Base-by-base conservation (phyloP, 2,888 invertebrate species). In the Heliconius erato region DNA sequence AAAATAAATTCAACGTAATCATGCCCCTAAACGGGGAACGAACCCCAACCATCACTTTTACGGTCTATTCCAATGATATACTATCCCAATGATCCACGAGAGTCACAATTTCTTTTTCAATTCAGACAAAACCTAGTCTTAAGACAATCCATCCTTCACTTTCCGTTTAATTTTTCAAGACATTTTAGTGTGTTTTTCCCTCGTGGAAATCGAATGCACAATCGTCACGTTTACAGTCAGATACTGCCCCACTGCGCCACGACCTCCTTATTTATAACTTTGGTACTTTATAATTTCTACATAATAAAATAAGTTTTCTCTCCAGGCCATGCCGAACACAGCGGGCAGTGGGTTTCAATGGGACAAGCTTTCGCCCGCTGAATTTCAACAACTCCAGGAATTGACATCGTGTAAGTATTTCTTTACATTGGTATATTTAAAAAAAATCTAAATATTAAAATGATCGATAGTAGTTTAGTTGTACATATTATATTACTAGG, bases 301-400 rank as follows among this genome's bases (percentile, higher is more conserved):
- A 28, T 67, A 67, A 26, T 40, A 69, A 68, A 9, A 16, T 63
- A n/a, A 23, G 40, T 7, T 77, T 78, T 32, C 3, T 81, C 88
- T 91, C 85, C 92, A 94, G 94, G 92, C 85, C 83, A 95, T 95
- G 95, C 92, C 93, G 74, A 92, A 92, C 86, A 85, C 91, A 72
- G 87, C 89, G 28, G 92, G 89, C 90, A 97, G 97, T 96, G 95
- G 97, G 87, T 96, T 97, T 90, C 98, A 98, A 91, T 99, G 99
- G 99, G 98, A 99, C 94, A 99, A 99, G 96, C 97, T 99, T 88
- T 99, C 99, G 86, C 99, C 99, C 19, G 97, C 98, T 82, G 99
- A 99, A 96, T 99, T 99, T 93, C 98, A 98, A 94, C 98, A 98
- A 94, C 97, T 99, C 65, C 99, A 99, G 94, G 99, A 99, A 92